These are phyloP conservation scores for Platycheirus rosarum DNA, from an alignment of 2,888 invertebrate species.

Conservation along the genomic window DNA sequence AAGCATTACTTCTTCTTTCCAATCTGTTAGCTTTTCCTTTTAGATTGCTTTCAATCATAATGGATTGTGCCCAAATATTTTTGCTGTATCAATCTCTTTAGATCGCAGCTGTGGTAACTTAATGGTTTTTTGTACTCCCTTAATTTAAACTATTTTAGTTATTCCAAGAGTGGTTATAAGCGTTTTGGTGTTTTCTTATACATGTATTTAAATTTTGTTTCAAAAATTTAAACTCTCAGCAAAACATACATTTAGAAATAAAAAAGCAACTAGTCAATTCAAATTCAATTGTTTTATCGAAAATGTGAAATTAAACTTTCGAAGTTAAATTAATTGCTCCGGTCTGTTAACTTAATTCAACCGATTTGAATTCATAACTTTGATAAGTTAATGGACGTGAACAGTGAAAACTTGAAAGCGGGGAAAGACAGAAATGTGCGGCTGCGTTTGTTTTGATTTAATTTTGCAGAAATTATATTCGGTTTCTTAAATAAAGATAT, in stretches of 20 bases:
- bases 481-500: too few relatives aligned
- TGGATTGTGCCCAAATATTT: constrained; percentile 74
- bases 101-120: constrained; percentile 59
- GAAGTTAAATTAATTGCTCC: constrained; percentile 12
- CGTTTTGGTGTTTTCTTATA: background rate
- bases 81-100: constrained; percentile 45
- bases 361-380: background rate
- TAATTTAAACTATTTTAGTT: background rate
- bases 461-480: background rate
- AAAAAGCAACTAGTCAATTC: too few relatives aligned
- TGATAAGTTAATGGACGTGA: constrained; percentile 36
- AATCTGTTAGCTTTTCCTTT: constrained; percentile 62
- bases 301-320: background rate
- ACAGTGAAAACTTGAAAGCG: constrained; percentile 21
- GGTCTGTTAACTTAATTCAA: constrained; percentile 24
- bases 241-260: background rate
- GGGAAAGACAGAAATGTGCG: too few relatives aligned
- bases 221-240: background rate
- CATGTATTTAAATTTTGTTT: background rate
- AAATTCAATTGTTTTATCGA: background rate
- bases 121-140: constrained; percentile 23
- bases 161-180: background rate
- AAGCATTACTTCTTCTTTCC: constrained; percentile 58
- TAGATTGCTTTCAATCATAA: constrained; percentile 78
- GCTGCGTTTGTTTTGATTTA: constrained; percentile 17